These are phyloP conservation scores for Lagopus muta DNA, from an alignment of 2,113 vertebrate genomes.

Conservation along the genomic window DNA sequence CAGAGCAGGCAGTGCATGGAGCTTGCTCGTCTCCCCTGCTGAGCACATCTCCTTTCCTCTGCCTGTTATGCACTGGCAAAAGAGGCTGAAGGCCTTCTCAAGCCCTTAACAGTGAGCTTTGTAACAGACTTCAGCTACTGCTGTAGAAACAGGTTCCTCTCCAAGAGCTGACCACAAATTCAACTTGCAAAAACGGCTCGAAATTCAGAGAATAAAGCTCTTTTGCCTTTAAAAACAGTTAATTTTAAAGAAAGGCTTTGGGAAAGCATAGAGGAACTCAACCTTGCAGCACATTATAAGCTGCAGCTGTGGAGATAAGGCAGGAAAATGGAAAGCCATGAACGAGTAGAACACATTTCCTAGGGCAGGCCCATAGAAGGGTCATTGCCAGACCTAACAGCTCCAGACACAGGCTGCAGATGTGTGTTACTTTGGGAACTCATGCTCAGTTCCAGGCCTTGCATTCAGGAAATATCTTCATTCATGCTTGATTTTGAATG, in stretches of 20 bases:
- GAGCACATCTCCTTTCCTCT: background rate
- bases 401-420: background rate
- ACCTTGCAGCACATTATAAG: too few species aligned
- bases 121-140: background rate
- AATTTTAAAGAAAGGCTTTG: background rate
- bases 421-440: background rate
- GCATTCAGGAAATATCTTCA: background rate
- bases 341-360: fast-evolving
- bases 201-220: background rate
- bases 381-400: background rate
- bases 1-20: background rate
- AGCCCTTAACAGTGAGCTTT: background rate
- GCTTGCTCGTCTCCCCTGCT: background rate
- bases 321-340: background rate
- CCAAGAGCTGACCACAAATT: background rate
- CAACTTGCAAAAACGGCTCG: background rate
- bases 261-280: fast-evolving
- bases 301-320: background rate
- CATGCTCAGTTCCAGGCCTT: fast-evolving
- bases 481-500: background rate
- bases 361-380: background rate
- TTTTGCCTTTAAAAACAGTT: background rate
- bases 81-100: background rate
- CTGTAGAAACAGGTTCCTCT: background rate
- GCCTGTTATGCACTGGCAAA: background rate